phyloP scores from a whole-genome alignment of 92 coral and sea anemone genomes.

The Blastomussa wellsi region DNA sequence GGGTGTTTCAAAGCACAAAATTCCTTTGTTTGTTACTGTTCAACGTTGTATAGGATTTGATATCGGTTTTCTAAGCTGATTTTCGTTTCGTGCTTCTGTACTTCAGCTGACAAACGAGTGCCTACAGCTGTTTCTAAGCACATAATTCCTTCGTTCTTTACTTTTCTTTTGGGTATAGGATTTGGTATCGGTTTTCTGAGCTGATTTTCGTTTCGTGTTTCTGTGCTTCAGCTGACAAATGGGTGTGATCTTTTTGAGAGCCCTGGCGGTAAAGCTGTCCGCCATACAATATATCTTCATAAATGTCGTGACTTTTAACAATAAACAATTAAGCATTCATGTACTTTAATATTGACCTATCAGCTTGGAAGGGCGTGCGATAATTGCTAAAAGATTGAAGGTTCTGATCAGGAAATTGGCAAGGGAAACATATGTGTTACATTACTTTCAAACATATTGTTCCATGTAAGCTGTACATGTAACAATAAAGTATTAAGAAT shows the following conservation, averaged over 20 bases:
- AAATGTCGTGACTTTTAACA: background rate
- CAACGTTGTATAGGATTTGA: background rate
- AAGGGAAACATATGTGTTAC: too few species aligned
- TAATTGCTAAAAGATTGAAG: background rate
- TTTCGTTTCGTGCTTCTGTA: background rate
- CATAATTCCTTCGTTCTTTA: background rate
- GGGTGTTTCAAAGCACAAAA: background rate
- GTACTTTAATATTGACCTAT: background rate
- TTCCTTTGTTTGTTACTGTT: background rate
- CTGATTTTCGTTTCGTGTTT: background rate
- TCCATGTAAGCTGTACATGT: background rate
- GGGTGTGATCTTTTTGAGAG: background rate
- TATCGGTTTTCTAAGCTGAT: background rate
- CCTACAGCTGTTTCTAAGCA: background rate
- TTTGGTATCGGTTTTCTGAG: background rate
- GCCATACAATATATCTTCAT: background rate
- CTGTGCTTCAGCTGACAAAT: background rate
- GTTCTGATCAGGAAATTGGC: background rate
- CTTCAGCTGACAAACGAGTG: background rate
- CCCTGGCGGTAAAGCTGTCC: background rate
- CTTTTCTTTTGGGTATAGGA: background rate
- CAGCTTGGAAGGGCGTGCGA: background rate
- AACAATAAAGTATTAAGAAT: background rate
- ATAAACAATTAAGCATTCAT: background rate
- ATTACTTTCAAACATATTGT: too few species aligned